Evolutionary conservation across 2,888 invertebrate species (phyloP).

Genomic region (Ommatoiulus sabulosus): DNA sequence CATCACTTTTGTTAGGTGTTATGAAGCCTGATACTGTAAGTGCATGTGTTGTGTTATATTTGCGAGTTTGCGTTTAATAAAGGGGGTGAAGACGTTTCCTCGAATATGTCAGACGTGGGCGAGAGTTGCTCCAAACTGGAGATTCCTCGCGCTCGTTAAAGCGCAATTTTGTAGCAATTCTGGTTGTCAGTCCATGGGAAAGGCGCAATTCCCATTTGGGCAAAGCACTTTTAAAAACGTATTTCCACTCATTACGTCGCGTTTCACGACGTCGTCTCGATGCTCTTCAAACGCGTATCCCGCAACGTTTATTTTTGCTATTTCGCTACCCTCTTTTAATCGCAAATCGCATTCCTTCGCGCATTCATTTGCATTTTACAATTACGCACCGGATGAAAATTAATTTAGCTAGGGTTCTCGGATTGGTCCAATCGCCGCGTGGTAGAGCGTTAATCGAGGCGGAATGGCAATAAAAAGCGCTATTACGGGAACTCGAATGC

Average conservation of each 20-base stretch:
- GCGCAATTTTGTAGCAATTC: constrained; percentile 30
- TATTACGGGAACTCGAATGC: too few species aligned
- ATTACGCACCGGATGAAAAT: neutral
- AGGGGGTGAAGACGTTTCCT: neutral
- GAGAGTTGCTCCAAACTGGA: neutral
- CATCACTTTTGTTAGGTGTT: too few species aligned
- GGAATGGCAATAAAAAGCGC: too few species aligned
- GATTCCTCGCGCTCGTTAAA: neutral
- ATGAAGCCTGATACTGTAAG: too few species aligned
- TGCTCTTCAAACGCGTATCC: neutral
- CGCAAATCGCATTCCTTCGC: neutral
- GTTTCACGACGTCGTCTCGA: neutral
- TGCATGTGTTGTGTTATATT: neutral
- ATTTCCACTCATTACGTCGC: neutral
- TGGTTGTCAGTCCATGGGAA: constrained; percentile 17
- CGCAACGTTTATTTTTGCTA: neutral
- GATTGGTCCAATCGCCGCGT: neutral
- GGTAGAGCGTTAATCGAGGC: too few species aligned
- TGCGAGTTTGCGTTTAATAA: neutral
- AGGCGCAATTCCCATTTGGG: neutral
- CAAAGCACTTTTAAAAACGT: constrained; percentile 29
- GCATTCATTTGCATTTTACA: constrained; percentile 18
- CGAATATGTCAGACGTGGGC: neutral
- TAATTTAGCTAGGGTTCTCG: neutral
- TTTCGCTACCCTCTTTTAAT: neutral